phyloP scores from a whole-genome alignment of 2,797 vertebrate genomes.

The Coracias cyanogaster region DNA sequence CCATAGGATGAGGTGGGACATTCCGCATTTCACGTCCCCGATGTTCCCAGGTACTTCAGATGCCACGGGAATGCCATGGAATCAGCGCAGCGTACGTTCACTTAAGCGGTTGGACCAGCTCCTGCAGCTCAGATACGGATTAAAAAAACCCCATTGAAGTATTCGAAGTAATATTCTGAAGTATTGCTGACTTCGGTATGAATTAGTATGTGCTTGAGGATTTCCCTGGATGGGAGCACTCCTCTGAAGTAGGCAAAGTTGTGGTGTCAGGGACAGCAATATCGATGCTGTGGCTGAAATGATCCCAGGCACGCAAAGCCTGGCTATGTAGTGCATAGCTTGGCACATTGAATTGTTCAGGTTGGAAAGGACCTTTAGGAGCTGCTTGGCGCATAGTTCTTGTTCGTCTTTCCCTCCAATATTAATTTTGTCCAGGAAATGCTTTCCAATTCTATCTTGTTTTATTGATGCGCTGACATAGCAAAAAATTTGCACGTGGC shows the following conservation, averaged over 20 bases:
- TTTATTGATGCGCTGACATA: not conserved
- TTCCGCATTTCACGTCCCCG: not conserved
- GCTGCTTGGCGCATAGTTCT: not conserved
- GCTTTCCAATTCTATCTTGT: not conserved
- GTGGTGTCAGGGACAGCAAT: not conserved
- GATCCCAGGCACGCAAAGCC: not conserved
- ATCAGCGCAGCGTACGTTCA: not conserved
- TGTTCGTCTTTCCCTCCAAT: not conserved
- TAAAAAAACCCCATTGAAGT: not conserved
- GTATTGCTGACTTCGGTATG: not conserved
- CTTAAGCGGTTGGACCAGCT: not conserved
- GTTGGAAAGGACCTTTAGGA: not conserved
- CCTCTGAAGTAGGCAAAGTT: not conserved
- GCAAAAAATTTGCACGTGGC: not conserved
- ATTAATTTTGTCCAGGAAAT: not conserved
- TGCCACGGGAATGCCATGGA: fast-evolving
- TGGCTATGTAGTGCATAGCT: not conserved
- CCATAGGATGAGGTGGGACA: no score
- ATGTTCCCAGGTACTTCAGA: not conserved
- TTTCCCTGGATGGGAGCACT: not conserved
- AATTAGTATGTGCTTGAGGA: not conserved
- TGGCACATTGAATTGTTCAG: no score
- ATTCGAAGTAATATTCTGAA: not conserved
- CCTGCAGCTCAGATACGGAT: not conserved
- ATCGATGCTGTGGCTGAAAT: not conserved